Base-by-base conservation (phyloP, 2,888 invertebrate genomes). In the Phlogophora meticulosa region DNA sequence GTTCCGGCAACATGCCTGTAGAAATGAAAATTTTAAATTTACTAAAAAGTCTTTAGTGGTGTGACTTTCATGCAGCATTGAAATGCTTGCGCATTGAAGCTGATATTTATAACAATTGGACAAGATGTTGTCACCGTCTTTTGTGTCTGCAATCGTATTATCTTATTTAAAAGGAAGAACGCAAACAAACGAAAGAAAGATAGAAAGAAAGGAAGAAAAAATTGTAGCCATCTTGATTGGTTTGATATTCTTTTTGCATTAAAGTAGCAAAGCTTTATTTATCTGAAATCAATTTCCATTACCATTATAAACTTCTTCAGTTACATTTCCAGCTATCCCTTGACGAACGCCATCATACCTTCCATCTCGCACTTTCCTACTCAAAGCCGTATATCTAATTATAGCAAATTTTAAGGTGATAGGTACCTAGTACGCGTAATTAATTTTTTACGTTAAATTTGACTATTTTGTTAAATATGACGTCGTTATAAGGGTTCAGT, bases 311-410 rank as follows among this genome's bases (percentile, higher is more conserved):
- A 24, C 36, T 57, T 67, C 9, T 34, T 7, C 7, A 43, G 36
- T 38, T 49, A 59, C 3, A 66, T 57, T 57, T 67, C 42, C 48
- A 28, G n/a, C 22, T 59, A 46, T 49, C 71, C 42, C 60, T 42
- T 43, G 67, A 70, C 20, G 48, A 22, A 59, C 17, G 28, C 28
- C 71, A 36, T 59, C 28, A 36, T 36, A 36, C 22, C 48, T 70
- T 69, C 57, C 36, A 58, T 67, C 28, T 57, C 34, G 34, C 40
- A 34, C 7, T 59, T 67, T 36, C n/a, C 28, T 59, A 43, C 67
- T 15, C 49, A 45, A 51, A 36, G 42, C 15, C 36, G 28, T 36
- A 7, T 36, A 42, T 34, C 59, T 49, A 59, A 60, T 51, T 61
- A 45, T 34, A 70, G 17, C 59, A 49, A 43, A 59, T 70, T 17